Evolutionary conservation across 37 sponge, comb jelly and placozoan genomes (phyloP).

Genomic region (Spongilla lacustris): DNA sequence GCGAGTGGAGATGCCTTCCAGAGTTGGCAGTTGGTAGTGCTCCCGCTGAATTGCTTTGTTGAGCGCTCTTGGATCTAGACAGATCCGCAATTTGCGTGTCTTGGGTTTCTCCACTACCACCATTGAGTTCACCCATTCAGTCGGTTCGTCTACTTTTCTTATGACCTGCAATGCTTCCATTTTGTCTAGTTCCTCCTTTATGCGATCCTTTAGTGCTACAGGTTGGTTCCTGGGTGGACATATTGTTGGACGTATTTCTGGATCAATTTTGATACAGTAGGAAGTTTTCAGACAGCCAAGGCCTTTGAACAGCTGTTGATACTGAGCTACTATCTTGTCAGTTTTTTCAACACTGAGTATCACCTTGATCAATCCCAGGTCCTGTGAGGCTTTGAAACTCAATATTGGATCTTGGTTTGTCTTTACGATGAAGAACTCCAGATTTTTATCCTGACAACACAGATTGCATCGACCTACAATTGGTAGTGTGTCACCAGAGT

Average conservation of each 20-base stretch:
- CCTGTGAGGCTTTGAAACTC: background rate
- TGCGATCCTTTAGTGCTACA: constrained; percentile 19
- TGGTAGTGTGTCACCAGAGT: background rate
- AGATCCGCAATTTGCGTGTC: constrained; percentile 39
- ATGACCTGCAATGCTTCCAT: constrained; percentile 3
- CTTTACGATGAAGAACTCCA: background rate
- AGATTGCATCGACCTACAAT: too few relatives aligned
- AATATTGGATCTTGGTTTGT: constrained; percentile 6
- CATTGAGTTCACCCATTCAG: constrained; percentile 52
- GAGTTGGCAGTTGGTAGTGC: constrained; percentile 68
- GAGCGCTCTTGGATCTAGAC: constrained; percentile 67
- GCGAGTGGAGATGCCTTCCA: constrained; percentile 60
- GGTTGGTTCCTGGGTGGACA: constrained; percentile 30
- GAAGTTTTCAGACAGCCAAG: constrained; percentile 39
- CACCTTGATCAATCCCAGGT: constrained; percentile 4
- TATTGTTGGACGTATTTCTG: constrained; percentile 3
- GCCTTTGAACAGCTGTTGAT: background rate
- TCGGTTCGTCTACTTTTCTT: constrained; percentile 19
- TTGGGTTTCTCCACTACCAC: constrained; percentile 44
- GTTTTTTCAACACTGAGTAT: background rate
- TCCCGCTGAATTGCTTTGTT: constrained; percentile 59
- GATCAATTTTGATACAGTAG: constrained; percentile 37
- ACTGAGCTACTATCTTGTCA: too few relatives aligned
- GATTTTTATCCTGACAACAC: background rate
- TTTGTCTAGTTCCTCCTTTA: constrained; percentile 22